phyloP scores from a whole-genome alignment of 2,113 vertebrate species.

The Callaeas wilsoni region DNA sequence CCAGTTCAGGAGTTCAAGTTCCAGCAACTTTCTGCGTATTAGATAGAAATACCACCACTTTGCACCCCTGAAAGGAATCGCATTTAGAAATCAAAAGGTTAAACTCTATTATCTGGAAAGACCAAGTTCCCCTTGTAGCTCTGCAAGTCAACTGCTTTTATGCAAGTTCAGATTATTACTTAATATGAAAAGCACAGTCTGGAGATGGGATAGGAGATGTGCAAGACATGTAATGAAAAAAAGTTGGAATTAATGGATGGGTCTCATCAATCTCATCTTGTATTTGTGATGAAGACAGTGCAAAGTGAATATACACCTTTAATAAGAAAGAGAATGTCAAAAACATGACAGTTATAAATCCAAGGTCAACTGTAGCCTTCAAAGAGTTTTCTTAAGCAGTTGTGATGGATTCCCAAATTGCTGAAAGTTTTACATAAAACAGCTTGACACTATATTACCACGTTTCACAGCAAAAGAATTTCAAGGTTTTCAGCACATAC shows the following conservation, averaged over 20 bases:
- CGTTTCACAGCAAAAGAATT: constrained; percentile 4
- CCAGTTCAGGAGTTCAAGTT: background rate
- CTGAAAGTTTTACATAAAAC: constrained; percentile 65
- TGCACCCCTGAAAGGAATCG: background rate
- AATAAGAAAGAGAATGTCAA: constrained; percentile 61
- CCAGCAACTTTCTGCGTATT: background rate
- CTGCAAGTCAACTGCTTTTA: background rate
- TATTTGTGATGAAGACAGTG: constrained; percentile 52
- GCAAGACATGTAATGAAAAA: background rate
- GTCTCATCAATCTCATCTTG: constrained; percentile 42
- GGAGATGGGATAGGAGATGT: background rate
- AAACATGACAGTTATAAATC: constrained; percentile 80
- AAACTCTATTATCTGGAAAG: background rate
- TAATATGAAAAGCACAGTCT: background rate
- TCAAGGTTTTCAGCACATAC: background rate
- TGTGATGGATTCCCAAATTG: constrained; percentile 64
- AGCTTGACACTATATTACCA: constrained; percentile 10
- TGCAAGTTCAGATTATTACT: background rate
- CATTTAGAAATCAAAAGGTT: background rate
- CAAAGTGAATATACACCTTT: constrained; percentile 50
- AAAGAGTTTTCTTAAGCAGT: constrained; percentile 77
- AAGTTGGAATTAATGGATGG: constrained; percentile 11
- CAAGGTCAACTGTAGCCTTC: constrained; percentile 80
- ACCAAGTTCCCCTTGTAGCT: background rate
- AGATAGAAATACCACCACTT: background rate